phyloP scores from a whole-genome alignment of 2,888 invertebrate species.

The Fragum fragum region DNA sequence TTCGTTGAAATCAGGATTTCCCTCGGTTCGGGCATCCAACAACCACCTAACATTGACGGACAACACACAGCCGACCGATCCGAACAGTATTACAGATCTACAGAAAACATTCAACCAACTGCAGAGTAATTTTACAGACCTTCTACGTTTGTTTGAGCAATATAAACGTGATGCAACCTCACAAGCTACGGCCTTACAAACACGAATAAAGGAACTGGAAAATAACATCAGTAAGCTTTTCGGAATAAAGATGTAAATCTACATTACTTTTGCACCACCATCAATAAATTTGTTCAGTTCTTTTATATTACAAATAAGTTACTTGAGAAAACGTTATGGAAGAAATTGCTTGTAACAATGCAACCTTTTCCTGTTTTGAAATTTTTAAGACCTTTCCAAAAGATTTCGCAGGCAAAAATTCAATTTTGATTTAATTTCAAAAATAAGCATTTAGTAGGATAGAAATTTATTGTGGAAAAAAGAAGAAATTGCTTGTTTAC shows the following conservation, averaged over 20 bases:
- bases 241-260: neutral
- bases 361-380: too few relatives aligned
- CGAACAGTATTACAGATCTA: neutral
- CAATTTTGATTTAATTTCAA: too few relatives aligned
- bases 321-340: too few relatives aligned
- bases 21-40: too few relatives aligned
- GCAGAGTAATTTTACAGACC: constrained; percentile 5
- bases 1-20: too few relatives aligned
- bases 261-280: neutral
- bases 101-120: neutral
- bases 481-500: too few relatives aligned
- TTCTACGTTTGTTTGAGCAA: neutral
- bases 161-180: neutral
- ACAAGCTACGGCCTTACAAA: neutral
- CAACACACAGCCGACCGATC: neutral
- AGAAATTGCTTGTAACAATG: too few relatives aligned
- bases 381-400: too few relatives aligned
- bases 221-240: neutral
- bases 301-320: too few relatives aligned
- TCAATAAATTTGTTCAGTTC: neutral
- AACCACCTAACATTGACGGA: neutral
- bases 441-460: too few relatives aligned
- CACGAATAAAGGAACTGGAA: neutral
- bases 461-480: too few relatives aligned
- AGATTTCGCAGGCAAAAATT: too few relatives aligned